phyloP scores from a whole-genome alignment of 2,888 invertebrate genomes.

The Cloeon dipterum region DNA sequence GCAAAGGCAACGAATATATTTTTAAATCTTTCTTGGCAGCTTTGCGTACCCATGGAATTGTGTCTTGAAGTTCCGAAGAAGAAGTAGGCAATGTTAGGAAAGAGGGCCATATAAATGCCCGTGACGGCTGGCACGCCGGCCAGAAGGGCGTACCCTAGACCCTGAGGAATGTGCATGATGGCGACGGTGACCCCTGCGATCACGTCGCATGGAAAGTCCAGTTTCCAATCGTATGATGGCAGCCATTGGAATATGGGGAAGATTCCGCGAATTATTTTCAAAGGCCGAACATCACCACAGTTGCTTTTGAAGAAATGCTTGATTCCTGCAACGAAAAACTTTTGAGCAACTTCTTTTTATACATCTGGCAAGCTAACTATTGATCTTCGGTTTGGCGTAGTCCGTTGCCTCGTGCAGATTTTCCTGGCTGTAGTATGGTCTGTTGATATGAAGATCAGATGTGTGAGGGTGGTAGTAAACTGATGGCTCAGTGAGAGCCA shows the following conservation, averaged over 20 bases:
- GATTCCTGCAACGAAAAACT: neutral
- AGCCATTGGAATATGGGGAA: slow-evolving; percentile 42
- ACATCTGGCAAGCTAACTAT: too few species aligned
- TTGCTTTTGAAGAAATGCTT: neutral
- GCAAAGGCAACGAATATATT: neutral
- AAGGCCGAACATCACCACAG: neutral
- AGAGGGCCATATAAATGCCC: slow-evolving; percentile 36
- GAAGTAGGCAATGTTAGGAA: slow-evolving; percentile 34
- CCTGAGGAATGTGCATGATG: slow-evolving; percentile 78
- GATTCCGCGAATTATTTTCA: slow-evolving; percentile 2
- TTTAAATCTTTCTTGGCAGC: neutral
- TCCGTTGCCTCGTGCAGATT: slow-evolving; percentile 36
- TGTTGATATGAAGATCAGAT: slow-evolving; percentile 22
- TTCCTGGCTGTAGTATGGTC: slow-evolving; percentile 41
- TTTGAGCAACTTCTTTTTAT: neutral
- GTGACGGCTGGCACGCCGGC: slow-evolving; percentile 16
- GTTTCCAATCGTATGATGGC: slow-evolving; percentile 34
- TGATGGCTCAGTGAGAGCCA: too few species aligned
- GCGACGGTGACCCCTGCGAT: slow-evolving; percentile 72
- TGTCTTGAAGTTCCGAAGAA: slow-evolving; percentile 41
- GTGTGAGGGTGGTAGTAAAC: neutral
- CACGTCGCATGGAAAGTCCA: slow-evolving; percentile 43
- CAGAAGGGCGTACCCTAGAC: slow-evolving; percentile 17
- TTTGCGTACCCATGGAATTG: slow-evolving; percentile 39
- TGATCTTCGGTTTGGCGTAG: slow-evolving; percentile 27